Base-by-base conservation (phyloP, 2,888 invertebrate species). In the Lottia gigantea region DNA sequence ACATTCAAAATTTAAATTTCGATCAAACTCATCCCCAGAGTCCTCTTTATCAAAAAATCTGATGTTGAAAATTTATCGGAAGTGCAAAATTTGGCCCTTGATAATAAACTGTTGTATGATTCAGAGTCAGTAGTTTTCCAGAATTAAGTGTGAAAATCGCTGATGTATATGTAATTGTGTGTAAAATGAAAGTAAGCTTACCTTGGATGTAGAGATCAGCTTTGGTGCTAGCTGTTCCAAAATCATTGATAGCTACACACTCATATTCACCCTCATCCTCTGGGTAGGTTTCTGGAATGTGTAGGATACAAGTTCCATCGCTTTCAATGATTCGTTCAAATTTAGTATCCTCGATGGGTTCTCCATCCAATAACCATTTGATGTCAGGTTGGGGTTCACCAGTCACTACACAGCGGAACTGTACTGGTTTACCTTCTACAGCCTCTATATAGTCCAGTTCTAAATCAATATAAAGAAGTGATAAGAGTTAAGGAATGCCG, bases 191-290 rank as follows among this genome's bases (percentile, higher is more conserved):
- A 8, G 1, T 40, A 4, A 19, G 63, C 83, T 67, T 76, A 86
- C 86, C 85, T 82, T 76, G 78, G n/a, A 87, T 74, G 49, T 78
- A 76, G 62, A 87, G 82, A 61, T 83, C 80, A 65, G 89, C 89
- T 49, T 85, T 84, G 16, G 97, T 96, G 11, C 95, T 95, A 16
- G 96, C 96, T 91, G 97, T 95, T 14, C 98, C 98, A 31, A 96
- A 91, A 85, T 95, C 94, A 88, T 98, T 99, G 69, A 94, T 93
- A 0, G 97, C 97, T 88, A 95, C 94, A 84, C 97, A 97, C 11
- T 96, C 96, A 87, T 97, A 98, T 1, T 97, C 95, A 23, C 98
- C 98, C 12, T 95, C 96, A 89, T 98, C 98, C 82, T 94, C 94
- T 23, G 98, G 95, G 87, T 97, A 97, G 16, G 97, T 96, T 82